Evolutionary conservation across 2,113 vertebrate genomes (phyloP), one percentile per base, ranked within the genome.

Genomic region (Rhagologus leucostigma): DNA sequence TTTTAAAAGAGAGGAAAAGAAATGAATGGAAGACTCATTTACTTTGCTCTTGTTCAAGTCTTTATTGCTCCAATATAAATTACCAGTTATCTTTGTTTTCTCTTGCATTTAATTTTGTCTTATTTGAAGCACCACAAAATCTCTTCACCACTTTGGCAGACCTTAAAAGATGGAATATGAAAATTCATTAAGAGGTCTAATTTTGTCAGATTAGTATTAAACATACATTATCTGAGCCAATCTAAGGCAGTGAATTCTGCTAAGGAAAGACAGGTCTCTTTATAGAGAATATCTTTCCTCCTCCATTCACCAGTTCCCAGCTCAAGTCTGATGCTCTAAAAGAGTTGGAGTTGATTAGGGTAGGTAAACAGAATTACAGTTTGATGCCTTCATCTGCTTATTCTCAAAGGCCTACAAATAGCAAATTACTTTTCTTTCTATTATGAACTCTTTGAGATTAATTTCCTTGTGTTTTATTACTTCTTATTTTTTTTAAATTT

Each of bases 321-420:
- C 52, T 92, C 84, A 95, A 42, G 19, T 87, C 29, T 93, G 52
- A 79, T 92, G 67, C 69, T 52, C 69, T 94, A 81, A 79, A 65
- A 93, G 67, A 75, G 84, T 89, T 96, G 76, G 41, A 86, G 20
- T 33, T 85, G 73, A 42, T 56, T n/a, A 50, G 57, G 37, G n/a
- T 70, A 59, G 10, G 70, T 55, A 32, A 97, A 94, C 44, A 94
- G 88, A 94, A 70, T 76, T 75, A 84, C 37, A 44, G n/a, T 79
- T 92, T 30, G 16, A 88, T 90, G 37, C 33, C 92, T 95, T 96
- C 87, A 55, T 78, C 81, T 90, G 14, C 69, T 96, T 96, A 88
- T 95, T 94, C 96, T 96, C 84, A 94, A 88, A 90, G 88, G 80
- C 88, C 87, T 86, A 86, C 22, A 22, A 49, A 84, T 22, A 84